A percentile compares a stretch with the other conserved stretches of the same genome.
Conservation (phyloP, 1,140 invertebrate genomes). For the Hypsibius dujardini region DNA sequence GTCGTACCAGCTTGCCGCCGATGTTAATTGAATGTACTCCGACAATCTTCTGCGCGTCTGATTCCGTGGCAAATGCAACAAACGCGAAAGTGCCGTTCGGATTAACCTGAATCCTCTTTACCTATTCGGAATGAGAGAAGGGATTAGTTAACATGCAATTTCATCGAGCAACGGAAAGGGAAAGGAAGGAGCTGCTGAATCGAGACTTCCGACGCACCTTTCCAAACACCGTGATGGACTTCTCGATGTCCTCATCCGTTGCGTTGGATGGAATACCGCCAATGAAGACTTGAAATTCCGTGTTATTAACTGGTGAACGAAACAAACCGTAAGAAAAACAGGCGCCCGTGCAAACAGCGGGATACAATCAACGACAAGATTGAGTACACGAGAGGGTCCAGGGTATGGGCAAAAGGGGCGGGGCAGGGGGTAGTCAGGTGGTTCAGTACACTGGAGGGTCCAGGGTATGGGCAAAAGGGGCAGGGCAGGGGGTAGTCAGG, state of each 20-base stretch:
- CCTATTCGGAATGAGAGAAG: not conserved
- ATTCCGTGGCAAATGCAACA: not conserved
- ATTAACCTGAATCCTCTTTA: constrained; percentile 6
- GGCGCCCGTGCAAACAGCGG: no score
- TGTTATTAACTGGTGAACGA: not conserved
- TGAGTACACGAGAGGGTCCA: no score
- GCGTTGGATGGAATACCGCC: constrained; percentile 6
- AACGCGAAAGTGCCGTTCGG: constrained; percentile 15
- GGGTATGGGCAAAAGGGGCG: no score
- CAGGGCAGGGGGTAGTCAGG: no score
- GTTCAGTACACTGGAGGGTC: no score
- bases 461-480: no score
- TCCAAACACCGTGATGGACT: constrained; percentile 14
- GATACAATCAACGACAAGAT: no score
- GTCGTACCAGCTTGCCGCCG: not conserved
- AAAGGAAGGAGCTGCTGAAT: not conserved
- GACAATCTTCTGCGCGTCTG: not conserved
- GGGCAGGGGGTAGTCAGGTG: no score
- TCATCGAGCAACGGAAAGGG: not conserved
- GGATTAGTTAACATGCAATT: not conserved
- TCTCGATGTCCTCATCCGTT: constrained; percentile 15
- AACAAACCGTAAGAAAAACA: no score
- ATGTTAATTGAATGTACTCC: not conserved
- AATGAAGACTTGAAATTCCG: constrained; percentile 9
- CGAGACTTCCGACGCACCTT: not conserved